Evolutionary conservation across 2,888 invertebrate genomes (phyloP), one percentile per base, ranked within the genome.

Genomic region (Clistopyga incitator): DNA sequence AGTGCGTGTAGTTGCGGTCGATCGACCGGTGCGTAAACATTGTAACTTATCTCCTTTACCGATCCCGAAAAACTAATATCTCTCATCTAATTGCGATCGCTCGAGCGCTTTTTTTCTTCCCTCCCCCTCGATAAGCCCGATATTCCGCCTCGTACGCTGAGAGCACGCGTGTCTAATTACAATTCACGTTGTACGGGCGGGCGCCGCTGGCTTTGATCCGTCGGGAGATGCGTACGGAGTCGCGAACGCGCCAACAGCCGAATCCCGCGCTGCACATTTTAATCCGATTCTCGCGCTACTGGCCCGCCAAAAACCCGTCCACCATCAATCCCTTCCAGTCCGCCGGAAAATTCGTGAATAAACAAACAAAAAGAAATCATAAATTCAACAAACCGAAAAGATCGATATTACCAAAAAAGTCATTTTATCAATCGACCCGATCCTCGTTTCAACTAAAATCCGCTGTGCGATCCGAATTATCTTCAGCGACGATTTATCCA

Each of bases 201-300:
- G 20, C 45, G 47, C 56, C 68, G 47, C 20, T 47, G 50, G 29
- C 15, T 25, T 29, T 45, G 10, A 82, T 67, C 64, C 78, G 70
- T 79, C 71, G 75, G 56, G 42, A 47, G 70, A 71, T 54, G 65
- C 70, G 70, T 56, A 56, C 76, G 25, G n/a, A n/a, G n/a, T 76
- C 75, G 47, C 78, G 78, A n/a, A 71, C 70, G 71, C 78, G 82
- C 82, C 78, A 70, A 76, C 78, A 23, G 13, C 18, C 45, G 34
- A n/a, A 64, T 72, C 71, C 18, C 38, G 64, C 54, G 56, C 64
- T 34, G 23, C 20, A 47, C 72, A 72, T 77, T 67, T 59, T 34
- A 38, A 50, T 29, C 18, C n/a, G 18, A 50, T 29, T 68, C 13
- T 6, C 13, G 34, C 3, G 47, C 15, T 25, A 15, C 10, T 25